Base-by-base conservation (phyloP, 2,113 vertebrate genomes). In the Dermatemys mawii region DNA sequence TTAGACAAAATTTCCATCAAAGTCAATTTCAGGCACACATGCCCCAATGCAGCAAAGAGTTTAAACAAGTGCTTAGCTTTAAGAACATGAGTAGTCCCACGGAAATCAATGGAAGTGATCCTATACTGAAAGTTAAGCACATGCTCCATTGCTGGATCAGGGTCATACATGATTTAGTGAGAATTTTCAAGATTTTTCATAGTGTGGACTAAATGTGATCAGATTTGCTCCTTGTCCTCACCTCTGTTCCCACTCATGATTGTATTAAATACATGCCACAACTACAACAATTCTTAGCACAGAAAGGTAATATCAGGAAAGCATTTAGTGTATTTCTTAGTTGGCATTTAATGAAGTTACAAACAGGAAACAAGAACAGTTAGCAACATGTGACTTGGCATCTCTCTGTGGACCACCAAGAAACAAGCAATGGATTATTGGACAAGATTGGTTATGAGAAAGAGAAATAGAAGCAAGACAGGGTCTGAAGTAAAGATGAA, bases 31-130 rank as follows among this genome's bases (percentile, higher is more conserved):
- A 86, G 91, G 83, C 85, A 90, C 51, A 53, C 8, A 3, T 81
- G 78, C 44, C 81, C 84, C 82, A 60, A 44, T 55, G 50, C 86
- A 90, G 38, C 41, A 29, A 93, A 19, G 21, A 81, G 55, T 51
- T 81, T 83, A 35, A 89, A 87, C 0, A 1, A 44, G 12, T 27
- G 78, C 53, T 57, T 53, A 81, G 14, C 51, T 90, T 54, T 63
- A 90, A 89, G 90, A 49, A 51, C 29, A 92, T 21, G n/a, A 73
- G 48, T 46, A 38, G n/a, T 41, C 83, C 92, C 88, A 63, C 10
- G 24, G 51, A 84, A 17, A 21, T 44, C 51, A 48, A 49, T 67
- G 44, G 79, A 85, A 21, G 24, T 73, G 78, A 35, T 35, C 82
- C n/a, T 3, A 29, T 3, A 57, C 78, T 81, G 46, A 8, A 80